These are phyloP conservation scores for Trematomus loennbergii DNA, from an alignment of 2,113 vertebrate genomes.

Conservation along the genomic window DNA sequence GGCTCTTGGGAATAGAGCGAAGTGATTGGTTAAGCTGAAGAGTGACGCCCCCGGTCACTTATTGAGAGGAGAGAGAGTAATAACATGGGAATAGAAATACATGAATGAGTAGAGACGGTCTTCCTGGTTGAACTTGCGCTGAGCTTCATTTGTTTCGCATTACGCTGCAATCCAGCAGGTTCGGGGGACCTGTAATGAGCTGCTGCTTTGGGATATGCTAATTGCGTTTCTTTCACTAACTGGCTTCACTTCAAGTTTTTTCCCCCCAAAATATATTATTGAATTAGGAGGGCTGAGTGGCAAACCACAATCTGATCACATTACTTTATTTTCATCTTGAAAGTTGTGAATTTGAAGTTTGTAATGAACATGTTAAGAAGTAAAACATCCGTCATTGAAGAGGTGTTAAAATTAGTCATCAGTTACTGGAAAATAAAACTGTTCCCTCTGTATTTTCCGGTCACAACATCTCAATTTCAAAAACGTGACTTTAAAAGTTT, in stretches of 20 bases:
- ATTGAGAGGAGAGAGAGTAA: no score
- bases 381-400: background rate
- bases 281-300: conserved; percentile 27
- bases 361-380: background rate
- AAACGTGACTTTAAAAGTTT: conserved; percentile 4
- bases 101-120: no score
- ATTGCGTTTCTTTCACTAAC: conserved; percentile 55
- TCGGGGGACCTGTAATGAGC: conserved; percentile 14
- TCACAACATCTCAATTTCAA: background rate
- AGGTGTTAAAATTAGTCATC: background rate
- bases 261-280: conserved; percentile 41
- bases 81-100: no score
- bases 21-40: no score
- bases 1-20: no score
- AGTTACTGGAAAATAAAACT: no score
- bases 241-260: conserved; percentile 27
- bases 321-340: conserved; percentile 29
- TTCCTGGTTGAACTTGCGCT: no score
- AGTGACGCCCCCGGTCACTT: no score
- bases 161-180: conserved; percentile 27
- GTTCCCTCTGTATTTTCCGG: no score
- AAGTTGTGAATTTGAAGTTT: conserved; percentile 9
- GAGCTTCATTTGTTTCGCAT: conserved; percentile 34
- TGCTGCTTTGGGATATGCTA: conserved; percentile 48
- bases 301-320: conserved; percentile 32